Conservation (phyloP, 2,113 vertebrate species). For the Agelaius phoeniceus region DNA sequence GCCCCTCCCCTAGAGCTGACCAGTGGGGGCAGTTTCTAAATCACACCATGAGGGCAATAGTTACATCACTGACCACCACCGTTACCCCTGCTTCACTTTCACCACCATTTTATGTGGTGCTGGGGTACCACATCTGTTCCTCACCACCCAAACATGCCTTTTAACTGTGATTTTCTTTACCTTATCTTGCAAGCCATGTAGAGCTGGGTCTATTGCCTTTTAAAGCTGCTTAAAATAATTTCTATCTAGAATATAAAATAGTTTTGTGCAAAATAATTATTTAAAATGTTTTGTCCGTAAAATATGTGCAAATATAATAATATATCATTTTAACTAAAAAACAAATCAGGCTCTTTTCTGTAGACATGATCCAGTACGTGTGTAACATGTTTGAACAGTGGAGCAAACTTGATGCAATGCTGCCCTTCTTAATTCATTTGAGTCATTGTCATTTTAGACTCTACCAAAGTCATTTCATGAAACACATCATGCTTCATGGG, state of each 20-base stretch:
- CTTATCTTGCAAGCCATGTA: background rate
- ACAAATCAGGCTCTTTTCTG: background rate
- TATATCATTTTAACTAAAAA: background rate
- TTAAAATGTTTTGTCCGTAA: background rate
- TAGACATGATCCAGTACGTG: background rate
- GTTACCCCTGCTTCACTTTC: background rate
- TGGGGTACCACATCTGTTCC: background rate
- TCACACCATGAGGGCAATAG: background rate
- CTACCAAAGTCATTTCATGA: conserved; percentile 11
- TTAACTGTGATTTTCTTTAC: background rate
- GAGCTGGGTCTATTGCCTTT: background rate
- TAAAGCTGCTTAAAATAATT: background rate
- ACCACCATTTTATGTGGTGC: background rate
- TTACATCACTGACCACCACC: background rate
- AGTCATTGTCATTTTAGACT: background rate
- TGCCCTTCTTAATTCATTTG: background rate
- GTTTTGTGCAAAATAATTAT: background rate
- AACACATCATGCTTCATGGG: conserved; percentile 13
- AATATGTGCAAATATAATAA: background rate
- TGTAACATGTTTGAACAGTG: background rate
- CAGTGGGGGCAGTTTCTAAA: background rate
- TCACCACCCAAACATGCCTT: background rate
- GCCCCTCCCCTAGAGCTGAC: background rate
- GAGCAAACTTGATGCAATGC: background rate
- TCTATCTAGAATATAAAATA: background rate